These are phyloP conservation scores for Drosophila melanosoma DNA, from an alignment of 2,888 invertebrate genomes.

Conservation along the genomic window DNA sequence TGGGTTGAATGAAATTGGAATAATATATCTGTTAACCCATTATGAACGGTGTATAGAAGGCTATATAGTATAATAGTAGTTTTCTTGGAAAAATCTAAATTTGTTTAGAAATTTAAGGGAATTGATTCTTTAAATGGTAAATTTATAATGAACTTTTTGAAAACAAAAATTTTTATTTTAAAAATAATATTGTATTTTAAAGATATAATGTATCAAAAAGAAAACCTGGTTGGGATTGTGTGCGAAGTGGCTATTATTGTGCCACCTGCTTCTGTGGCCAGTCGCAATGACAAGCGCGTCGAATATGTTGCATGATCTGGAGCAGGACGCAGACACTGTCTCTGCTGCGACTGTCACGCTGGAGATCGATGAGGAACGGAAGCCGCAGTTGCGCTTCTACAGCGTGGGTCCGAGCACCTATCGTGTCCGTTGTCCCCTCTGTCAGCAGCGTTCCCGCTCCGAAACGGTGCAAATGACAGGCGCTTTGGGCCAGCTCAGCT, in stretches of 20 bases:
- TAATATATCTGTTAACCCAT: not conserved
- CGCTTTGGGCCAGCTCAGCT: slow-evolving; percentile 75
- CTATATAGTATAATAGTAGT: not conserved
- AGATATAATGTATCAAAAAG: not conserved
- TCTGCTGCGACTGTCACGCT: slow-evolving; percentile 27
- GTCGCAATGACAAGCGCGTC: slow-evolving; percentile 66
- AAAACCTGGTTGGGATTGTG: not conserved
- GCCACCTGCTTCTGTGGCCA: slow-evolving; percentile 26
- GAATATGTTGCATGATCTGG: slow-evolving; percentile 73
- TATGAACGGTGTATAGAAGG: not conserved
- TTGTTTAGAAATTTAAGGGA: not conserved
- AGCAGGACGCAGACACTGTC: slow-evolving; percentile 59
- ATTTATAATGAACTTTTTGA: not conserved
- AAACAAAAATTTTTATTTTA: not conserved
- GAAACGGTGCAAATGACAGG: slow-evolving; percentile 80
- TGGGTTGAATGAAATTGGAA: not conserved
- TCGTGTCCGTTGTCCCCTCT: slow-evolving; percentile 80
- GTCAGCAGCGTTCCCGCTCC: slow-evolving; percentile 72
- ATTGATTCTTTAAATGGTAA: not conserved
- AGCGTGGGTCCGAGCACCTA: slow-evolving; percentile 82
- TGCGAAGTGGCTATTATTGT: slow-evolving; percentile 4
- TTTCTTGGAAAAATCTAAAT: not conserved
- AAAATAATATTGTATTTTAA: not conserved
- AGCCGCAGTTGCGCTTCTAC: slow-evolving; percentile 80
- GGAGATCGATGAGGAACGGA: slow-evolving; percentile 49